These are phyloP conservation scores for Steinernema carpocapsae DNA, from an alignment of 2,888 invertebrate genomes.

Conservation along the genomic window DNA sequence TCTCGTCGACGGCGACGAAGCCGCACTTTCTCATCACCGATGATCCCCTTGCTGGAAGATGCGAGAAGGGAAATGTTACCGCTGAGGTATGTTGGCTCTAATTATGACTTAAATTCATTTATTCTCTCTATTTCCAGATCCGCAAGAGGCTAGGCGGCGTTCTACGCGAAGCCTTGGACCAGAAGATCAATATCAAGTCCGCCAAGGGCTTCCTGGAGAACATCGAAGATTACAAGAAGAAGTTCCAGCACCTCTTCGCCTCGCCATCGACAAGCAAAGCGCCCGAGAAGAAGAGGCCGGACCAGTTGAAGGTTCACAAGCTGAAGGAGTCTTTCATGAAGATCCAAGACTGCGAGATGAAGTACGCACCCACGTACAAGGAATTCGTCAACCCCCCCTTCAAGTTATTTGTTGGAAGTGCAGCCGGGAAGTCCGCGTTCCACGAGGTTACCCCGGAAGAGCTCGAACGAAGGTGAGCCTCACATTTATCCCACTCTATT, in stretches of 20 bases:
- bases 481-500: not conserved
- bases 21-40: not conserved
- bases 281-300: not conserved
- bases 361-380: not conserved
- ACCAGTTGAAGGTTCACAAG: not conserved
- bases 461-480: not conserved
- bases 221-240: not conserved
- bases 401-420: not conserved
- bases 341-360: not conserved
- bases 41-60: not conserved
- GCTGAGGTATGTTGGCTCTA: not conserved
- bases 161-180: not conserved
- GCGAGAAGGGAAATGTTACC: not conserved
- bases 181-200: not conserved
- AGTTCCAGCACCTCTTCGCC: not conserved
- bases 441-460: not conserved
- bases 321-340: not conserved
- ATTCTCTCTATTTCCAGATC: not conserved
- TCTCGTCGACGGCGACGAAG: not conserved
- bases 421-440: not conserved
- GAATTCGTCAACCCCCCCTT: conserved; percentile 5
- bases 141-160: not conserved
- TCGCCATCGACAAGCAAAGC: not conserved
- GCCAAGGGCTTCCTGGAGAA: not conserved
- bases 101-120: not conserved